phyloP scores from a whole-genome alignment of 1,140 invertebrate genomes.

The Ceratosolen solmsi region DNA sequence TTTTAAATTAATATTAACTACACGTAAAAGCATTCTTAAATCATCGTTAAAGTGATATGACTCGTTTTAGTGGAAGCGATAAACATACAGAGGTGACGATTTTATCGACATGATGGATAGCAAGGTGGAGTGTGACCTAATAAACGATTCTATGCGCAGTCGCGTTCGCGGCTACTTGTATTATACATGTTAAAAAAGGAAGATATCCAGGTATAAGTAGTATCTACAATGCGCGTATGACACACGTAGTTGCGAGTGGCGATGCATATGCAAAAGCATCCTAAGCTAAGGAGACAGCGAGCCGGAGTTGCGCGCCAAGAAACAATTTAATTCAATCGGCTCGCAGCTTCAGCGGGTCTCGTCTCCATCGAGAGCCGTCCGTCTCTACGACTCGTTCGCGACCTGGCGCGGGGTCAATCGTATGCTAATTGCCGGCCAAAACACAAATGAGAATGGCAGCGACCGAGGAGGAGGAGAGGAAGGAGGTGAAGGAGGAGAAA shows the following conservation, averaged over 20 bases:
- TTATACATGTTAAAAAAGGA: neutral
- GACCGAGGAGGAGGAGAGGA: neutral
- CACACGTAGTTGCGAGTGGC: neutral
- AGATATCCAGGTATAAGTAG: neutral
- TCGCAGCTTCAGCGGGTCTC: conserved; percentile 44
- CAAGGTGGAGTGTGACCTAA: neutral
- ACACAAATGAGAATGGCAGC: conserved; percentile 62
- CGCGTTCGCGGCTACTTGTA: neutral
- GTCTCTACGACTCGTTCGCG: conserved; percentile 5
- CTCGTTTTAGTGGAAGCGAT: neutral
- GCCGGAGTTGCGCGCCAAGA: conserved; percentile 20
- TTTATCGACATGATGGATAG: neutral
- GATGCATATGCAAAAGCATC: neutral
- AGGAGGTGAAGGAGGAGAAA: neutral
- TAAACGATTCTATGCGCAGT: neutral
- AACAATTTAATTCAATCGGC: conserved; percentile 64
- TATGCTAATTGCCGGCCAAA: conserved; percentile 73
- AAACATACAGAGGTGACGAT: neutral
- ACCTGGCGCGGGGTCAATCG: conserved; percentile 70
- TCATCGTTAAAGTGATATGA: neutral
- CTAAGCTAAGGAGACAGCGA: conserved; percentile 20
- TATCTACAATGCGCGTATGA: neutral
- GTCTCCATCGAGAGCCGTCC: neutral
- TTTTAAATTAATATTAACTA: neutral
- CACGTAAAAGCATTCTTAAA: neutral